Evolutionary conservation across 2,888 invertebrate genomes (phyloP), one percentile per base, ranked within the genome.

Genomic region (Yponomeuta plumbellus): DNA sequence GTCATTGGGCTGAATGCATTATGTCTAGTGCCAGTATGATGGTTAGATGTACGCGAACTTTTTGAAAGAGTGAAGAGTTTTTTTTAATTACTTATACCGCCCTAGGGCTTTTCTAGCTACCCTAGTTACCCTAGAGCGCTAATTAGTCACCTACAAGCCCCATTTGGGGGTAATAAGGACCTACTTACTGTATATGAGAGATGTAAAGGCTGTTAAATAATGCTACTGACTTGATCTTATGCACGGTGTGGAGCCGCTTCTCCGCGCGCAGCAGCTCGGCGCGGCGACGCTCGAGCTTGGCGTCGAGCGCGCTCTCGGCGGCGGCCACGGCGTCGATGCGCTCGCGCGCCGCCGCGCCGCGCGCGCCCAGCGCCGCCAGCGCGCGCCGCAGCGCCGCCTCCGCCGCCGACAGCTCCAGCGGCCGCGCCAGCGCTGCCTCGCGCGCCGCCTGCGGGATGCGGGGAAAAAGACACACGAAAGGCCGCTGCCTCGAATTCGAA

Each of bases 251-350:
- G 63, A 99, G 91, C 52, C 99, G 92, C 84, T 99, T 99, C 82
- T 97, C 97, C 71, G 97, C 97, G 66, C 99, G 92, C 74, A 97
- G 97, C 71, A 99, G 92, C 80, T 99, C 99, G 0, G 95, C 94
- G 71, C 94, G 94, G 71, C 97, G 95, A 68, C 99, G 94, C 80
- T 98, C 98, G 68, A 99, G 95, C 91, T 99, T 98, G 11, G 95
- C 94, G 76, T 97, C 98, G 2, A 99, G 91, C 70, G 95, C 97
- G 40, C 96, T 95, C 81, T 98, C 97, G 75, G 97, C 98, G 11
- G 96, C 95, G 26, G 97, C 95, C 6, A 98, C 95, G 82, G 94
- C 96, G 76, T 96, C 96, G 73, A 98, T 95, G 22, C 23, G 94
- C 66, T 93, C 93, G 66, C 94, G 93, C 0, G 94, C 95, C 66